These are phyloP conservation scores for Argyrosomus regius DNA, from an alignment of 2,797 vertebrate species.

Conservation along the genomic window DNA sequence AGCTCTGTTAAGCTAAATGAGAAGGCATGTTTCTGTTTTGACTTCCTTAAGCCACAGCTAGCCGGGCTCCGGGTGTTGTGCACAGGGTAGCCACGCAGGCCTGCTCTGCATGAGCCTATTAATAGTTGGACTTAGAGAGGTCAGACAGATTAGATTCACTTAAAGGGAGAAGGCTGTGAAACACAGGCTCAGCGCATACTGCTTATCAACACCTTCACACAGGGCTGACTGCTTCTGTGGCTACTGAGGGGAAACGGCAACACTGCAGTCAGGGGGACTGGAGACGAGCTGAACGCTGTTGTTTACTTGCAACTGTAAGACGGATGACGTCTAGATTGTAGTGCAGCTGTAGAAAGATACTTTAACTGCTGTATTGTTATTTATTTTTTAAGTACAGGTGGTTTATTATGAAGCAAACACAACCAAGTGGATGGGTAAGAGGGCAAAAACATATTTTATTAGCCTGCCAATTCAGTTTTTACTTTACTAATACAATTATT, in stretches of 20 bases:
- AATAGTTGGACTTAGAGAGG: constrained; percentile 77
- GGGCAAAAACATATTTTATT: background rate
- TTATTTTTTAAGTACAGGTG: too few species aligned
- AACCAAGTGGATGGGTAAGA: background rate
- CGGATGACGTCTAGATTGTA: background rate
- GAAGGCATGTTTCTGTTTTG: constrained; percentile 17
- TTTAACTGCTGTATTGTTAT: too few species aligned
- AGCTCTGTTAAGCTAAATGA: background rate
- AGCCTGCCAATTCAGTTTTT: too few species aligned
- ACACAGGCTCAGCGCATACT: constrained; percentile 59
- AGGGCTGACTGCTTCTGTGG: constrained; percentile 22
- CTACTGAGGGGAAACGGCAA: background rate
- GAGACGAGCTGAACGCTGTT: background rate
- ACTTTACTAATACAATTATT: background rate
- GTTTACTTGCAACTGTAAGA: background rate
- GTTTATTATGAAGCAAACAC: background rate
- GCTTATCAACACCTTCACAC: constrained; percentile 61
- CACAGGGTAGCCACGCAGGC: constrained; percentile 14
- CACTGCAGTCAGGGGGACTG: background rate
- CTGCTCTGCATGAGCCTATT: constrained; percentile 73
- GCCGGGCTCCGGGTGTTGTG: constrained; percentile 28
- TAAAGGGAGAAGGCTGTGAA: constrained; percentile 78
- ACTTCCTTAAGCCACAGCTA: constrained; percentile 31
- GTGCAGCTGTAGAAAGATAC: too few species aligned
- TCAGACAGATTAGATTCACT: constrained; percentile 83